Evolutionary conservation across 2,797 vertebrate genomes (phyloP).

Genomic region (Tolypeutes matacus): DNA sequence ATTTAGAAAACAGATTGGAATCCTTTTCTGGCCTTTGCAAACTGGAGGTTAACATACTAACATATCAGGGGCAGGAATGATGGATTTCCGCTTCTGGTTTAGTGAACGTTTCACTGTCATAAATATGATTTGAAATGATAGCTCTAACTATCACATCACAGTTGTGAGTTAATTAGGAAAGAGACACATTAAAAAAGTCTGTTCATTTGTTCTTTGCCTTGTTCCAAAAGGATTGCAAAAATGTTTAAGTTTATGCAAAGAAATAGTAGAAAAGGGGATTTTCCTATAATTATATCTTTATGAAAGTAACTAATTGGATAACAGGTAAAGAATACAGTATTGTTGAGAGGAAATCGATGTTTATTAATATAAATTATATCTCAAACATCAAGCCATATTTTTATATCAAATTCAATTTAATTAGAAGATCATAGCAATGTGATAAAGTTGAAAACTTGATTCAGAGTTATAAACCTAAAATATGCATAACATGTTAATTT

Average conservation of each 20-base stretch:
- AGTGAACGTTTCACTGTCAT: not conserved
- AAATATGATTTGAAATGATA: not conserved
- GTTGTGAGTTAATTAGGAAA: not conserved
- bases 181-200: not conserved
- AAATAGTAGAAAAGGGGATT: not conserved
- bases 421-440: constrained; percentile 29
- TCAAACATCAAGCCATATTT: constrained; percentile 21
- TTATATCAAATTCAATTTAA: not conserved
- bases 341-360: not conserved
- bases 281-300: not conserved
- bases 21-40: not conserved
- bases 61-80: not conserved
- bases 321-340: not conserved
- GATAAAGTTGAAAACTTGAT: not conserved
- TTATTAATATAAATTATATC: not conserved
- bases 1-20: not conserved
- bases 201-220: not conserved
- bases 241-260: constrained; percentile 18
- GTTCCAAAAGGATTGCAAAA: not conserved
- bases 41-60: not conserved
- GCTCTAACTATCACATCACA: not conserved
- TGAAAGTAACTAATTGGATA: not conserved
- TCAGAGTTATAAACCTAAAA: constrained; percentile 32
- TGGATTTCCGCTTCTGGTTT: not conserved
- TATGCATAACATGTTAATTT: not conserved